Evolutionary conservation across 2,888 invertebrate species (phyloP), one percentile per base, ranked within the genome.

Genomic region (Megalurothrips usitatus): DNA sequence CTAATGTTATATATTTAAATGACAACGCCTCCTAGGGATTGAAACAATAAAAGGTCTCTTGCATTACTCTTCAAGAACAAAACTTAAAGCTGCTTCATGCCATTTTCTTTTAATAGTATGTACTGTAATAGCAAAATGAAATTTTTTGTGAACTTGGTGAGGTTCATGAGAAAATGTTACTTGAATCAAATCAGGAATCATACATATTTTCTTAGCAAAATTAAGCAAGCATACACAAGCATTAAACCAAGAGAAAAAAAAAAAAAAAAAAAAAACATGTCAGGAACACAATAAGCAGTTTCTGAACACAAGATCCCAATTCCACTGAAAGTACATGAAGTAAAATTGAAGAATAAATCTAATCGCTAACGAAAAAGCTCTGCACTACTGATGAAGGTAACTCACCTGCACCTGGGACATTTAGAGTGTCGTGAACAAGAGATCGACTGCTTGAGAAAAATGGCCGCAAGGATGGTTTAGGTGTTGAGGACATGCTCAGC

Each of bases 401-500:
- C 81, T 81, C 83, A 84, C 85, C 84, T 11, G 68, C 12, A 12
- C 68, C 68, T 83, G 85, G 85, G 79, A 84, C 84, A 80, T 84
- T 83, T 34, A 85, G 83, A 89, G 86, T 84, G 83, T 89, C 89
- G 83, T 90, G 90, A 82, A 92, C 89, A 84, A 96, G 91, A 84
- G 94, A 95, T 84, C 94, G 90, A 84, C 95, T 95, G 87, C 96
- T 96, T 86, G 96, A 96, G 89, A 98, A 98, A 89, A 98, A 98
- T 8, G 98, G 98, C 86, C 97, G 90, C 83, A 99, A 89, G 84
- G 96, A 96, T 79, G 98, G 98, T 87, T 98, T 98, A 26, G 98
- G 98, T 79, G 98, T 98, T 84, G 98, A 98, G 83, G 96, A 95
- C 86, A 98, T 96, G 86, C 97, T 97, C 90, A 98, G 94, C 80